phyloP scores from a whole-genome alignment of 2,888 invertebrate genomes.

The Griposia aprilina region DNA sequence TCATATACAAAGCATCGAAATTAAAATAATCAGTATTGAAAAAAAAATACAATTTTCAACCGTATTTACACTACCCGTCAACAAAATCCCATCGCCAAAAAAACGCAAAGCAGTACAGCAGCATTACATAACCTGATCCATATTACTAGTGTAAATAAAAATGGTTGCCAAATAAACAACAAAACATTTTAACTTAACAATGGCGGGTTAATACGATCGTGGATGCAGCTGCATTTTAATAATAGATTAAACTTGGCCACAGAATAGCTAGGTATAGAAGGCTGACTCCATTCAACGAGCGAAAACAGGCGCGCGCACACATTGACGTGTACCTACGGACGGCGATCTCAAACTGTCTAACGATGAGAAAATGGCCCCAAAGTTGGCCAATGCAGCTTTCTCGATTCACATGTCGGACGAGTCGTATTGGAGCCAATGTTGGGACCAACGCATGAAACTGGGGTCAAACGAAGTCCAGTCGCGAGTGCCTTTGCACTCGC shows the following conservation, averaged over 20 bases:
- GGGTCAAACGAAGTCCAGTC: background rate
- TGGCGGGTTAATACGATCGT: conserved; percentile 68
- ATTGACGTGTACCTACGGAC: too few species aligned
- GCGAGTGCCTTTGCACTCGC: too few species aligned
- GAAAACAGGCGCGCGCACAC: background rate
- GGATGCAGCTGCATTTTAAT: conserved; percentile 83
- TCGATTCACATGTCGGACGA: background rate
- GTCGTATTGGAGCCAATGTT: background rate
- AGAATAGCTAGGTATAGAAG: conserved; percentile 6
- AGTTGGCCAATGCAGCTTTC: background rate
- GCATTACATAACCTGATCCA: conserved; percentile 27
- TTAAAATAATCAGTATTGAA: background rate
- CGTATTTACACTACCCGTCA: background rate
- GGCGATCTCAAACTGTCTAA: background rate
- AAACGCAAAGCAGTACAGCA: background rate
- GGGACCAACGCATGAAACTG: too few species aligned
- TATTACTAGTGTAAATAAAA: conserved; percentile 47
- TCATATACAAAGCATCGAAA: background rate
- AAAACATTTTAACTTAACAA: conserved; percentile 68
- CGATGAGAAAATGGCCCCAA: background rate
- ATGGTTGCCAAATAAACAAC: conserved; percentile 55
- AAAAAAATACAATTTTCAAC: background rate
- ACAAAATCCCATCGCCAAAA: conserved; percentile 1
- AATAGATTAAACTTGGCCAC: conserved; percentile 80
- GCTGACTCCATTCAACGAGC: background rate